These are phyloP conservation scores for Danio tinwini DNA, from an alignment of 2,797 vertebrate species.

Conservation along the genomic window DNA sequence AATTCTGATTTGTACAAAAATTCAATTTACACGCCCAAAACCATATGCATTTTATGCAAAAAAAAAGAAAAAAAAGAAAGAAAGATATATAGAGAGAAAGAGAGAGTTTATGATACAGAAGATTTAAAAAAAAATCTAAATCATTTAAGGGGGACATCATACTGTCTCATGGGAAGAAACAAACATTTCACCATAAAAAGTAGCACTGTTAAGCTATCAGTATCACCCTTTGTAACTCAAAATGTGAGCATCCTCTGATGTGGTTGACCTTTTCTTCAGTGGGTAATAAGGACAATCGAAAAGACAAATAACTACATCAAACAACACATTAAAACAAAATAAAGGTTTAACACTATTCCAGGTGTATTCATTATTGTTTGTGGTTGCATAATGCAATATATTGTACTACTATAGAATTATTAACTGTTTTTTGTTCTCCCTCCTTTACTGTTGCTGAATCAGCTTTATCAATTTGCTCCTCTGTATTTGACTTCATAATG, in stretches of 20 bases:
- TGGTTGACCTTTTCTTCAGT: conserved; percentile 68
- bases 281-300: conserved; percentile 66
- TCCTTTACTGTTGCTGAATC: conserved; percentile 52
- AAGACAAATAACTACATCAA: conserved; percentile 68
- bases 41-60: conserved; percentile 99
- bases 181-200: conserved; percentile 81
- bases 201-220: conserved; percentile 87
- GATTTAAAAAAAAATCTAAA: conserved; percentile 85
- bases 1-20: conserved; percentile 99
- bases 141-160: conserved; percentile 71
- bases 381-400: conserved; percentile 62
- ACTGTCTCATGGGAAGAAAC: conserved; percentile 84
- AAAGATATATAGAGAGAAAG: conserved; percentile 58
- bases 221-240: conserved; percentile 81
- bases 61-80: conserved; percentile 90
- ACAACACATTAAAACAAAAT: conserved; percentile 65
- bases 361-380: conserved; percentile 73
- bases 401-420: conserved; percentile 29
- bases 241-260: conserved; percentile 76
- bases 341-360: conserved; percentile 70
- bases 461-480: conserved; percentile 2
- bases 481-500: conserved; percentile 2
- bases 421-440: conserved; percentile 29
- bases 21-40: conserved; percentile 98
- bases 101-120: conserved; percentile 90